Percentiles rank a stretch among this genome's conserved stretches.
Evolutionary conservation across 2,113 vertebrate species (phyloP).

Genomic region (Oryctolagus cuniculus): mOryCun1.1 NC_091436.1:34515001-34515500

Average conservation of each 20-base stretch:
- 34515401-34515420: background rate
- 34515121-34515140: background rate
- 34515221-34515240: slow-evolving; percentile 73
- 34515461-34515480: too few relatives aligned
- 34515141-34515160: slow-evolving; percentile 6
- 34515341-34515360: background rate
- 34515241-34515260: slow-evolving; percentile 71
- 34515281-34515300: slow-evolving; percentile 68
- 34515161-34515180: slow-evolving; percentile 71
- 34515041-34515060: background rate
- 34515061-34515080: background rate
- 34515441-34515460: too few relatives aligned
- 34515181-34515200: slow-evolving; percentile 68
- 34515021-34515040: background rate
- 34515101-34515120: slow-evolving; percentile 24
- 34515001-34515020: background rate
- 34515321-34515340: slow-evolving; percentile 48
- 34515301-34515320: background rate
- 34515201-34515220: slow-evolving; percentile 76
- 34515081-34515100: background rate
- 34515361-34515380: slow-evolving; percentile 48
- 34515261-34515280: slow-evolving; percentile 77
- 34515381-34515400: background rate
- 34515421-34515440: too few relatives aligned
- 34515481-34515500: too few relatives aligned